Percentiles rank a stretch among this genome's conserved stretches.
phyloP scores from a whole-genome alignment of 2,113 vertebrate species.

The Sylvia atricapilla region DNA sequence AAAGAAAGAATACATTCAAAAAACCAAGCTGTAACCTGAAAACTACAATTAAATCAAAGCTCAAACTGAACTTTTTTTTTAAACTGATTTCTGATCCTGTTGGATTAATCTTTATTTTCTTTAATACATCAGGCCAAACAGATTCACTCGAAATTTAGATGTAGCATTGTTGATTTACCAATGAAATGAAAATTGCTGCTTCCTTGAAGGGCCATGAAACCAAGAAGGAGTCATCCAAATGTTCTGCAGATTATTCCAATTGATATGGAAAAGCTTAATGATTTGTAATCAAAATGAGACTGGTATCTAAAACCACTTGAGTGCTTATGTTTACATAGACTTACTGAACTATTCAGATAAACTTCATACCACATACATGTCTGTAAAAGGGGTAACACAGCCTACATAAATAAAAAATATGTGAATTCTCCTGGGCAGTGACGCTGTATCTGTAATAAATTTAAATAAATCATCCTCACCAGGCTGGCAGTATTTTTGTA shows the following conservation, averaged over 20 bases:
- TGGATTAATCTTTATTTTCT: not conserved
- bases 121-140: not conserved
- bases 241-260: not conserved
- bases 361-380: not conserved
- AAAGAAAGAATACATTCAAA: not conserved
- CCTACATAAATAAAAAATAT: not conserved
- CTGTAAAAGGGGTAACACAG: not conserved
- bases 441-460: not conserved
- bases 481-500: not conserved
- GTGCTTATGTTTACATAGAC: not conserved
- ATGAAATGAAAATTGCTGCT: not conserved
- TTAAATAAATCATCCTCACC: not conserved
- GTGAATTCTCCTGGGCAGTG: not conserved
- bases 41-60: not conserved
- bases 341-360: not conserved
- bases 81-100: not conserved
- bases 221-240: not conserved
- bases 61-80: not conserved
- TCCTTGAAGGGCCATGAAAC: not conserved
- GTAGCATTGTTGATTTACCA: not conserved
- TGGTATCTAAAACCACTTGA: not conserved
- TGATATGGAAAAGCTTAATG: not conserved
- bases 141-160: not conserved
- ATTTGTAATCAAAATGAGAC: not conserved
- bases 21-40: not conserved